Evolutionary conservation across 92 coral and sea anemone species (phyloP), one percentile per base, ranked within the genome.

Genomic region (Montipora capitata): DNA sequence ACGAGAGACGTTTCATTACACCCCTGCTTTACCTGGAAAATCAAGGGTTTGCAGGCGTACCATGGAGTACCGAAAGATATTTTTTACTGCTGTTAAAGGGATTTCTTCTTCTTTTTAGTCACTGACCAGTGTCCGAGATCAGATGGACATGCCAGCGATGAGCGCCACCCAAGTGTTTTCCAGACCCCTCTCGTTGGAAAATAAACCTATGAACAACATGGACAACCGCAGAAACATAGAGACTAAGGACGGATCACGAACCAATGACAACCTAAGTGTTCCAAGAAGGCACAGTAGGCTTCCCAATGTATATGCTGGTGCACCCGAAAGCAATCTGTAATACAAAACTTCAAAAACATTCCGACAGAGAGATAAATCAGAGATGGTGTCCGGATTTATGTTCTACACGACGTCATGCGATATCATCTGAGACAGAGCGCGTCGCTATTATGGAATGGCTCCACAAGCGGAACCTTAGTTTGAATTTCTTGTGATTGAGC

Each of bases 291-390:
- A 85, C 7, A 13, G 76, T 27, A 90, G 95, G 85, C 91, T 92
- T 57, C 95, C 95, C 4, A 77, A 84, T 54, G 91, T 77, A 4
- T 93, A 93, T 48, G 96, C 96, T 8, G 76, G 87, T 51, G 96
- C 94, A 40, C 96, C 96, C 2, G 96, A 93, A 52, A 93, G 96
- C 77, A 93, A 93, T 41, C 87, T 93, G 76, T 93, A 66, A 87
- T 5, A 3, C 3, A 9, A 39, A 67, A 67, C 35, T 27, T 27
- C 35, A 27, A 27, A 27, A 27, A 27, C 35, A 27, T 27, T 27
- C 35, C 35, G 35, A n/a, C 27, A 17, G 5, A n/a, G 64, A 58
- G 16, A n/a, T 58, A 27, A 27, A 27, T 27, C 35, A 27, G 35
- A 27, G 35, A 27, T 27, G 35, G 35, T 27, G 0, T 27, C 35